Evolutionary conservation across 2,113 vertebrate species (phyloP), one percentile per base, ranked within the genome.

Genomic region (Phycodurus eques): DNA sequence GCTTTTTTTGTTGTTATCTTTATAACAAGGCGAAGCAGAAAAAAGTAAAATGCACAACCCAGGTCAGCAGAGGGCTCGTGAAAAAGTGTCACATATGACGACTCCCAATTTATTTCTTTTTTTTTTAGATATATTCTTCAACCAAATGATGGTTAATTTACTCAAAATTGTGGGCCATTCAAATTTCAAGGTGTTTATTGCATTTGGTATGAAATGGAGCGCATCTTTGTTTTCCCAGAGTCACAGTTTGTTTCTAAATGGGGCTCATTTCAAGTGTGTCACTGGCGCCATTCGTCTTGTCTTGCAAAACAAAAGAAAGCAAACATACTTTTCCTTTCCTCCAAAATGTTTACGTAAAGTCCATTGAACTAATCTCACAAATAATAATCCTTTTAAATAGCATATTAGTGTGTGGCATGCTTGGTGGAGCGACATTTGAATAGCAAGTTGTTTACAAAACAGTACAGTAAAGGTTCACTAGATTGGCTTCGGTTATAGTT

Each of bases 371-470:
- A 57, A 27, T 57, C 20, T 4, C 54, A 11, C 54, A 7, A 54
- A 11, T 27, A 57, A 27, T 10, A 57, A 81, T 88, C 46, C 61
- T 79, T 68, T 80, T 88, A 85, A 85, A 87, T 75, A 82, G 75
- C 69, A 78, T 79, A 86, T 60, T 83, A 54, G 54, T 81, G 88
- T 67, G 82, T 70, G 69, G 82, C 88, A 91, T 91, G 87, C 90
- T 88, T 39, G 35, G 63, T 75, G 83, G 62, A 79, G 81, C 82
- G 59, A 78, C 73, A 81, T 64, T 90, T 92, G 68, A n/a, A 56
- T 22, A 56, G 10, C n/a, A 22, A 57, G 1, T 22, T 13, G 43
- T 10, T 53, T 57, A 57, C 11, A 54, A 8, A 27, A 57, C 10
- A 57, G 27, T 12, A 57, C 54, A 27, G 54, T 57, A 13, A 22